These are phyloP conservation scores for Tiliacea aurago DNA, from an alignment of 2,888 invertebrate species.

Conservation along the genomic window DNA sequence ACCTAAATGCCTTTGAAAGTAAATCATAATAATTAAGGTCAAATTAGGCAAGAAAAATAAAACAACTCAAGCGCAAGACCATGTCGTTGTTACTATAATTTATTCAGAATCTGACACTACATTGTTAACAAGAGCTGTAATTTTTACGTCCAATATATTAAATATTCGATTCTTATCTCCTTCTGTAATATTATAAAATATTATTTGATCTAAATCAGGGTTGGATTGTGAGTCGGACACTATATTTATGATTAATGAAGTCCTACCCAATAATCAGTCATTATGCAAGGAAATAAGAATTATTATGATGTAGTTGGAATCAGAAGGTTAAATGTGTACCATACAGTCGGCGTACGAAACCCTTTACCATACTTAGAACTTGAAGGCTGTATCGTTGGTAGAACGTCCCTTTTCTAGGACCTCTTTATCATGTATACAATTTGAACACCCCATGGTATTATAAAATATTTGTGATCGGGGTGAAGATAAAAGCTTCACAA, in stretches of 20 bases:
- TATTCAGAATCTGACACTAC: constrained; percentile 52
- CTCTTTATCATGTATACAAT: too few relatives aligned
- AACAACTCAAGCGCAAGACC: constrained; percentile 31
- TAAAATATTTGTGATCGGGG: too few relatives aligned
- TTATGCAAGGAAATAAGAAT: constrained; percentile 44
- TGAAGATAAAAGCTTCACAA: too few relatives aligned
- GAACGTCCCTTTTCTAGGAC: too few relatives aligned
- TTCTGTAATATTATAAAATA: constrained; percentile 56
- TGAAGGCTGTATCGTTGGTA: too few relatives aligned
- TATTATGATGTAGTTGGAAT: neutral
- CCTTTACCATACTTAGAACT: neutral
- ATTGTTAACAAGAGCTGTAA: constrained; percentile 54
- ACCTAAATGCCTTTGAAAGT: constrained; percentile 49
- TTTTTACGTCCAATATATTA: constrained; percentile 60
- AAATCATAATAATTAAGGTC: constrained; percentile 49
- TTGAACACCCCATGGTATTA: too few relatives aligned
- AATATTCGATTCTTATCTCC: constrained; percentile 66
- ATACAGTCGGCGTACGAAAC: neutral
- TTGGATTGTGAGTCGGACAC: constrained; percentile 36
- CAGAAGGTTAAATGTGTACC: constrained; percentile 20
- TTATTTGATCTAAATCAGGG: constrained; percentile 58
- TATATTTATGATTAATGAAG: constrained; percentile 67
- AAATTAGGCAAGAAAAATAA: constrained; percentile 50
- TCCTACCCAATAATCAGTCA: constrained; percentile 52
- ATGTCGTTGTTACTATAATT: constrained; percentile 44